phyloP scores from a whole-genome alignment of 1,140 invertebrate species.

The Limonius californicus region DNA sequence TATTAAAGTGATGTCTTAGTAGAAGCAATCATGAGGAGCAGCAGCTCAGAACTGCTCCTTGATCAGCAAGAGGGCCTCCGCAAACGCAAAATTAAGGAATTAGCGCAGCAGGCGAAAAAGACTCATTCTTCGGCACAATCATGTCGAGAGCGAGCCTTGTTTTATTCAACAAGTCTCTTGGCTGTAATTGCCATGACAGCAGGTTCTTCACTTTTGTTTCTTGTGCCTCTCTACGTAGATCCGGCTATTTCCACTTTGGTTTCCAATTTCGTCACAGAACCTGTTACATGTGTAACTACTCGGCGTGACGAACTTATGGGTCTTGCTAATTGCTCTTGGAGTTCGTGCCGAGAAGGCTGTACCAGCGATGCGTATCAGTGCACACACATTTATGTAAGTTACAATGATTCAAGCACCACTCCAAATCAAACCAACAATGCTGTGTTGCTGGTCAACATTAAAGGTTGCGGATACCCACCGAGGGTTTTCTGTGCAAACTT shows the following conservation, averaged over 20 bases:
- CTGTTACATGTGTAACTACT: constrained; percentile 73
- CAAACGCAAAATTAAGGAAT: constrained; percentile 65
- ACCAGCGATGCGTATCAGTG: constrained; percentile 83
- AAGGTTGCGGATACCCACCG: constrained; percentile 87
- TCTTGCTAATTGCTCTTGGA: constrained; percentile 81
- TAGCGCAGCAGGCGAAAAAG: constrained; percentile 51
- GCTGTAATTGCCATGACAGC: constrained; percentile 75
- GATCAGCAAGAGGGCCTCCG: constrained; percentile 67
- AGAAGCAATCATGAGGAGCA: constrained; percentile 63
- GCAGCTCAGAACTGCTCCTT: constrained; percentile 80
- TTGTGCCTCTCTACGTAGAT: constrained; percentile 85
- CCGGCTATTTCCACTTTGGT: constrained; percentile 83
- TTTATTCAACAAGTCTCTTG: constrained; percentile 75
- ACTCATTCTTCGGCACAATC: constrained; percentile 59
- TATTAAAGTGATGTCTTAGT: constrained; percentile 25
- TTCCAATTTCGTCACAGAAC: constrained; percentile 75
- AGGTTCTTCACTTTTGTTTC: constrained; percentile 76
- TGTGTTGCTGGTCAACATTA: constrained; percentile 72
- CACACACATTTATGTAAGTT: constrained; percentile 81
- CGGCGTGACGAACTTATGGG: constrained; percentile 68
- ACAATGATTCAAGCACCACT: constrained; percentile 49
- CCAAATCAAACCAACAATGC: constrained; percentile 56
- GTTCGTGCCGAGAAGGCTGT: constrained; percentile 82
- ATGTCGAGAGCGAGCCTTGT: constrained; percentile 70
- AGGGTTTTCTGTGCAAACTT: constrained; percentile 80